Evolutionary conservation across 2,113 vertebrate species (phyloP).

Genomic region (Phylloscopus trochiloides): DNA sequence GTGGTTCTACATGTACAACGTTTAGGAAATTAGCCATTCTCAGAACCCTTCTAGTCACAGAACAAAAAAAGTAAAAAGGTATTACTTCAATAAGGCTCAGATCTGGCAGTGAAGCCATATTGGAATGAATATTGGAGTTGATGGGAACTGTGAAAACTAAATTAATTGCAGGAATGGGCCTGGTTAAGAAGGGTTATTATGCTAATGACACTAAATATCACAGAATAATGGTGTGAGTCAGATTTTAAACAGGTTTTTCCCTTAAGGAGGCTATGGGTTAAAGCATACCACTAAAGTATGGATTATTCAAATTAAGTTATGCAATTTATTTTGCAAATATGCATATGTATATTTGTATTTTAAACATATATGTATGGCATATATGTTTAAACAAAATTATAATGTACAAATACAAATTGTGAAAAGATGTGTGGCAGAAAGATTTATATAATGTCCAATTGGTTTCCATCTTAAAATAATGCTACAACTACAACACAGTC

Average conservation of each 20-base stretch:
- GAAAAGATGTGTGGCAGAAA: background rate
- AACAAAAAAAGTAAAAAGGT: background rate
- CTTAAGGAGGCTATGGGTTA: background rate
- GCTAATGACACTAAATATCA: slow-evolving; percentile 17
- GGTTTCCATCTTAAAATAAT: background rate
- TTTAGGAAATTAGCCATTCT: slow-evolving; percentile 39
- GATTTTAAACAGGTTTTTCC: background rate
- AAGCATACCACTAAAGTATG: background rate
- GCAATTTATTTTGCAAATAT: background rate
- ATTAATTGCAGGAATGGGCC: slow-evolving; percentile 20
- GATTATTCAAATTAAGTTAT: background rate
- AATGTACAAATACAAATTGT: background rate
- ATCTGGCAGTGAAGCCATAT: slow-evolving; percentile 8
- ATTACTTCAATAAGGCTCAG: slow-evolving; percentile 19
- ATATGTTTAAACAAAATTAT: background rate
- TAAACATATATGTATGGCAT: background rate
- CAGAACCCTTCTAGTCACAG: slow-evolving; percentile 36
- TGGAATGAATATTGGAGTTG: slow-evolving; percentile 11
- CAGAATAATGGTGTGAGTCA: background rate
- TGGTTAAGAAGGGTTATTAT: background rate
- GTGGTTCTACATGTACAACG: background rate
- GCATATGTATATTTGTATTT: background rate
- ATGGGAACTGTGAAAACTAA: slow-evolving; percentile 4
- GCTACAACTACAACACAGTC: background rate
- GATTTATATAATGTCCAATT: background rate